Percentiles rank a stretch among this genome's conserved stretches.
Conservation (phyloP, 2,888 invertebrate species). For the Cremastinae sp. region DNA sequence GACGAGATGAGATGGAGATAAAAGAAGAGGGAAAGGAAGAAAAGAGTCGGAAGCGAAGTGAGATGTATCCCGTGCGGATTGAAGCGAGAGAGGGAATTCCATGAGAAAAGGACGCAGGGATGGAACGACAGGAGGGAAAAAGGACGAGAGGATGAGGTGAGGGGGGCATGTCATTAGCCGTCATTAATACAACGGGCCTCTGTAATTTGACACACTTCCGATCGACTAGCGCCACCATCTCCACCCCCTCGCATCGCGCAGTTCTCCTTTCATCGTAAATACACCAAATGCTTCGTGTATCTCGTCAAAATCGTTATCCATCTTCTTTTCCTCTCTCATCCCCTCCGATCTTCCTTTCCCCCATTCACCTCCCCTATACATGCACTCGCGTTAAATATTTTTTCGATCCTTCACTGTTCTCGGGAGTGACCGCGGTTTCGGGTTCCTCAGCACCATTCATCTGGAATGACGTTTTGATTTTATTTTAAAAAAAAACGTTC, state of each 20-base stretch:
- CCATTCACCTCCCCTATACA: neutral
- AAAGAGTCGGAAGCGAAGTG: slow-evolving; percentile 37
- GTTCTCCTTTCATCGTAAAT: slow-evolving; percentile 39
- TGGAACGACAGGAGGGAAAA: slow-evolving; percentile 33
- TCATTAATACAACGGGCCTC: slow-evolving; percentile 78
- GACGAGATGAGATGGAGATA: slow-evolving; percentile 17
- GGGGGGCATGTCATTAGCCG: slow-evolving; percentile 78
- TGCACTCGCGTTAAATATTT: neutral
- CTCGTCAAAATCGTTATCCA: slow-evolving; percentile 37
- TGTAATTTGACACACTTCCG: slow-evolving; percentile 80
- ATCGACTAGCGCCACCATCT: slow-evolving; percentile 77
- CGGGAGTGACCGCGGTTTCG: neutral
- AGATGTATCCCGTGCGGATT: slow-evolving; percentile 6
- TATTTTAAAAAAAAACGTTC: too few species aligned
- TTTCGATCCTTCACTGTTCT: neutral
- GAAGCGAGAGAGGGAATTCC: slow-evolving; percentile 26
- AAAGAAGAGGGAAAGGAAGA: slow-evolving; percentile 28
- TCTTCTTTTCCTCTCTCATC: slow-evolving; percentile 3
- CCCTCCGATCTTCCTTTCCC: slow-evolving; percentile 5
- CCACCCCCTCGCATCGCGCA: slow-evolving; percentile 58
- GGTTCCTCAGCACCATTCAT: neutral
- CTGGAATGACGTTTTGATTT: too few species aligned
- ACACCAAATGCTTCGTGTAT: slow-evolving; percentile 34
- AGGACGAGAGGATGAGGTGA: slow-evolving; percentile 48
- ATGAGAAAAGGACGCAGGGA: slow-evolving; percentile 27